Base-by-base conservation (phyloP, 1,140 invertebrate genomes). In the Maniola jurtina region DNA sequence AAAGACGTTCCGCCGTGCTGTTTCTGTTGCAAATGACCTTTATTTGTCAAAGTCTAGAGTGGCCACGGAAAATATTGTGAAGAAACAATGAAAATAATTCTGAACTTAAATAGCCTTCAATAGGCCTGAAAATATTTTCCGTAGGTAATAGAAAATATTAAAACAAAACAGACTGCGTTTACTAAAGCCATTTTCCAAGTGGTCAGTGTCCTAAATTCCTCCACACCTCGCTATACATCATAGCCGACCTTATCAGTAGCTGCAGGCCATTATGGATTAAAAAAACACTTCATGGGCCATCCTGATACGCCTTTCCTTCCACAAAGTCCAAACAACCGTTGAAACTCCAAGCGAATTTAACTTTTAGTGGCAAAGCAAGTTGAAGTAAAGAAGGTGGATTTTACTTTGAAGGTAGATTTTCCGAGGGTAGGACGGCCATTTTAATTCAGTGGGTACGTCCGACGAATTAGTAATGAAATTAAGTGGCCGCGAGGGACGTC, bases 391-490 rank as follows among this genome's bases (percentile, higher is more conserved):
- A 65, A 58, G 33, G 60, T 25, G 50, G 15, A 55, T 56, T 66
- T 68, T 70, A 13, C 33, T 42, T 10, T 69, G 65, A 62, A 15
- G 33, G 25, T 6, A 6, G 15, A 9, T 5, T 10, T 15, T 42
- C 45, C 25, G 64, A 66, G 42, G 64, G 59, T 72, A 56, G 48
- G 48, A 56, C 58, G 55, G 50, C 45, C 61, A 61, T 79, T 76
- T 78, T 80, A 84, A 86, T 81, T 81, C 72, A 61, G 68, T 67
- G 77, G 76, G 72, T 65, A 76, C 70, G 83, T 80, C 70, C 72
- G 65, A 69, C 72, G 78, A 84, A 86, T 84, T 81, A 83, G 77
- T 86, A 86, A 86, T 80, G 72, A 76, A 76, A 72, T 73, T 61
- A 83, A 86, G 81, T 84, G 83, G 76, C 72, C 81, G 47, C 72